Percentiles rank a stretch among this genome's conserved stretches.
Conservation (phyloP, 2,113 vertebrate genomes). For the Panthera leo region DNA sequence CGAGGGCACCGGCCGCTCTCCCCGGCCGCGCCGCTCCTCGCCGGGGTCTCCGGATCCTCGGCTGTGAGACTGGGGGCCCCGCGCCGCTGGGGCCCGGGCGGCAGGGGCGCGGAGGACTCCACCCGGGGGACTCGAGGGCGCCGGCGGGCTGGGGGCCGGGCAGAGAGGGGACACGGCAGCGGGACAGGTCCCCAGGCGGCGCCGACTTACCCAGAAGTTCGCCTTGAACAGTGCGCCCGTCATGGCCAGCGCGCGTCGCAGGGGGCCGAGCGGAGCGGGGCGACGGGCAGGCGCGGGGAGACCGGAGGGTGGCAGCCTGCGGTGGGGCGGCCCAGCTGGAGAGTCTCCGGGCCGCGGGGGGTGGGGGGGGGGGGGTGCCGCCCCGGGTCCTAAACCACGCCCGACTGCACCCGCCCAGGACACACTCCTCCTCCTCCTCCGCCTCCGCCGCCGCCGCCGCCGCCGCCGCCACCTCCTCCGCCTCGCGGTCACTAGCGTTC, state of each 20-base stretch:
- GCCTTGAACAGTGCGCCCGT: conserved; percentile 90
- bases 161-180: neutral
- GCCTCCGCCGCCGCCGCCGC: neutral
- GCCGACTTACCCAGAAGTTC: conserved; percentile 92
- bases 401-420: neutral
- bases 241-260: conserved; percentile 81
- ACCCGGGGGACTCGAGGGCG: neutral
- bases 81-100: neutral
- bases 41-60: neutral
- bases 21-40: neutral
- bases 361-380: neutral
- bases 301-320: rapidly evolving
- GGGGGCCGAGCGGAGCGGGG: rapidly evolving
- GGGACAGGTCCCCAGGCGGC: neutral
- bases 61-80: neutral
- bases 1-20: neutral
- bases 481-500: rapidly evolving
- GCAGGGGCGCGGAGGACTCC: no score
- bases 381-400: conserved; percentile 49
- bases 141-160: no score
- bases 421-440: neutral
- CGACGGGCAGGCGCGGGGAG: neutral
- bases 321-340: neutral
- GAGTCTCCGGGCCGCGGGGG: neutral
- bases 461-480: neutral